Percentiles rank a stretch among this genome's conserved stretches.
These are phyloP conservation scores for Montipora foliosa DNA, from an alignment of 64 coral and sea anemone species.

Conservation along the genomic window DNA sequence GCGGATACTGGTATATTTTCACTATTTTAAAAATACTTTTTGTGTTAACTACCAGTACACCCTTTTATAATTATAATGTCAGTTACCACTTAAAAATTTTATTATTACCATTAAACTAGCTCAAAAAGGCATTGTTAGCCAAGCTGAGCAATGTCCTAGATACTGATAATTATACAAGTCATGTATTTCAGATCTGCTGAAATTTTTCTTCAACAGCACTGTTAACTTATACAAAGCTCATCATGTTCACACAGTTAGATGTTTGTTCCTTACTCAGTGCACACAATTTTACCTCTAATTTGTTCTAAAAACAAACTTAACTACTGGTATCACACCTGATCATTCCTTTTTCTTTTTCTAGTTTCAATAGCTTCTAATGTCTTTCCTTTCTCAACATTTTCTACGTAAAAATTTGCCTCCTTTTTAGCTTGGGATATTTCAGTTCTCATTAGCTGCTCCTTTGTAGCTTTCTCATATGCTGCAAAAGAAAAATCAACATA, in stretches of 20 bases:
- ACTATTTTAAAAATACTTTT: no score
- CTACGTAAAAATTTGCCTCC: slow-evolving; percentile 92
- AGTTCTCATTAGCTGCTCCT: slow-evolving; percentile 95
- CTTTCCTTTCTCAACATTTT: slow-evolving; percentile 97
- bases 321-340: slow-evolving; percentile 30
- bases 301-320: no score
- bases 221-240: background rate
- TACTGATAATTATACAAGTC: no score
- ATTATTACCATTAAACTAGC: no score
- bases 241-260: background rate
- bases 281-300: background rate
- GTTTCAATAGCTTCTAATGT: slow-evolving; percentile 89
- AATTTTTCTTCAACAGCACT: background rate
- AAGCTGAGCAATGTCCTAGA: no score
- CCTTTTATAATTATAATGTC: no score
- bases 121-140: no score
- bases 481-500: background rate
- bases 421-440: slow-evolving; percentile 98
- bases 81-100: no score
- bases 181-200: no score
- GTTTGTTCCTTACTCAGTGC: background rate
- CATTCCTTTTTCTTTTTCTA: slow-evolving; percentile 72
- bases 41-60: no score
- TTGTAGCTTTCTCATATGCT: slow-evolving; percentile 94
- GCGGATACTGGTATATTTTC: no score